Conservation (phyloP, 2,113 vertebrate species). For the Orycteropus afer region DNA sequence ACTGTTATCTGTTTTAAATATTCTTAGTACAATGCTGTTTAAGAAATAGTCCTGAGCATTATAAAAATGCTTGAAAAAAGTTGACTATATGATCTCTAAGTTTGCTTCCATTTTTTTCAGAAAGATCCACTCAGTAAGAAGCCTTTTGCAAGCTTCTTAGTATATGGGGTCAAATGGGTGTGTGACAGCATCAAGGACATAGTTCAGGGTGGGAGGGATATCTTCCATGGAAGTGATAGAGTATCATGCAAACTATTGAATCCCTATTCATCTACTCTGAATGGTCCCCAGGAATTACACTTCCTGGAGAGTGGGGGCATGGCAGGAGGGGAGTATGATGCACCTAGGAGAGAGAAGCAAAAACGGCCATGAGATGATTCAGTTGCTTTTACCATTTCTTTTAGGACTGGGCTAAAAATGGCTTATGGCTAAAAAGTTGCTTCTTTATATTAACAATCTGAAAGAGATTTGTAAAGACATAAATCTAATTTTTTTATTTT, state of each 20-base stretch:
- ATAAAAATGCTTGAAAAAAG: background rate
- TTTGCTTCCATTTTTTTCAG: background rate
- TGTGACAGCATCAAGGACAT: background rate
- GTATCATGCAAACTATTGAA: background rate
- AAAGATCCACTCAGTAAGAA: background rate
- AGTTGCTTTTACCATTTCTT: constrained; percentile 51
- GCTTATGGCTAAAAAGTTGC: constrained; percentile 57
- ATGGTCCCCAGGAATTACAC: background rate
- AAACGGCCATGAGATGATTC: background rate
- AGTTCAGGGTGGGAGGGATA: background rate
- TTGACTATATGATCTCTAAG: background rate
- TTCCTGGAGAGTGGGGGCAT: background rate
- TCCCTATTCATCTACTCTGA: background rate
- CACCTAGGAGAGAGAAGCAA: background rate
- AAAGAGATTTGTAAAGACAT: constrained; percentile 47
- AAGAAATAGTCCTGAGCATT: background rate
- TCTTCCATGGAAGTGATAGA: background rate
- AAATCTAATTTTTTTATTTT: constrained; percentile 33
- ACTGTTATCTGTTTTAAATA: background rate
- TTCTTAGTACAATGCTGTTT: constrained; percentile 8
- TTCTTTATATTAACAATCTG: constrained; percentile 40
- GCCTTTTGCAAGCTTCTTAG: background rate
- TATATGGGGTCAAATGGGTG: background rate
- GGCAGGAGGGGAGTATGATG: background rate
- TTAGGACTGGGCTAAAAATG: constrained; percentile 55